A percentile compares a stretch with the other conserved stretches of the same genome.
phyloP scores from a whole-genome alignment of 2,113 vertebrate species.

The Shinisaurus crocodilurus region DNA sequence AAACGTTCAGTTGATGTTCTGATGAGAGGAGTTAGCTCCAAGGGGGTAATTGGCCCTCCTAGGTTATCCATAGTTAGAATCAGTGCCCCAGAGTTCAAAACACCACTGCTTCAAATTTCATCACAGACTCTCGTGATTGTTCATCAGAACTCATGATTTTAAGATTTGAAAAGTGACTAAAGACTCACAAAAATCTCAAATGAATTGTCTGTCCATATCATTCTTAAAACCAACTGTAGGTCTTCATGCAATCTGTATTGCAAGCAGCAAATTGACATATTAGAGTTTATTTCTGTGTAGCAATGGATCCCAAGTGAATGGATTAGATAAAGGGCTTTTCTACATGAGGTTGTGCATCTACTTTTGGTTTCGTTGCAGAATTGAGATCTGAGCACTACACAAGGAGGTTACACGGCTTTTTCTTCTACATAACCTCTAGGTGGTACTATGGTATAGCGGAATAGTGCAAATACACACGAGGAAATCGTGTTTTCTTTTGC shows the following conservation, averaged over 20 bases:
- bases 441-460: too few relatives aligned
- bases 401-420: too few relatives aligned
- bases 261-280: neutral
- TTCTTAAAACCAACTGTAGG: neutral
- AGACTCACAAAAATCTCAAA: neutral
- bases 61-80: too few relatives aligned
- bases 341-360: neutral
- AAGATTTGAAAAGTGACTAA: neutral
- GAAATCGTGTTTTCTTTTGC: too few relatives aligned
- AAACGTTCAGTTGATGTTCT: neutral
- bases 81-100: neutral
- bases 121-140: neutral
- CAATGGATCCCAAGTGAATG: neutral
- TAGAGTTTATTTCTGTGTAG: constrained; percentile 49
- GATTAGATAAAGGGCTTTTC: neutral
- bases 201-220: too few relatives aligned
- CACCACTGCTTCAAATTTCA: neutral
- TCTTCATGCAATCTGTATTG: neutral
- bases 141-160: neutral
- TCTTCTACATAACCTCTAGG: too few relatives aligned
- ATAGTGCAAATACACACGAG: too few relatives aligned
- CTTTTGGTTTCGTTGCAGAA: too few relatives aligned
- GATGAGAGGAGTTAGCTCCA: neutral
- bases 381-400: too few relatives aligned
- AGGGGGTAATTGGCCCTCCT: neutral